These are phyloP conservation scores for Peromyscus aztecus DNA, from an alignment of 2,797 vertebrate genomes.

Conservation along the genomic window DNA sequence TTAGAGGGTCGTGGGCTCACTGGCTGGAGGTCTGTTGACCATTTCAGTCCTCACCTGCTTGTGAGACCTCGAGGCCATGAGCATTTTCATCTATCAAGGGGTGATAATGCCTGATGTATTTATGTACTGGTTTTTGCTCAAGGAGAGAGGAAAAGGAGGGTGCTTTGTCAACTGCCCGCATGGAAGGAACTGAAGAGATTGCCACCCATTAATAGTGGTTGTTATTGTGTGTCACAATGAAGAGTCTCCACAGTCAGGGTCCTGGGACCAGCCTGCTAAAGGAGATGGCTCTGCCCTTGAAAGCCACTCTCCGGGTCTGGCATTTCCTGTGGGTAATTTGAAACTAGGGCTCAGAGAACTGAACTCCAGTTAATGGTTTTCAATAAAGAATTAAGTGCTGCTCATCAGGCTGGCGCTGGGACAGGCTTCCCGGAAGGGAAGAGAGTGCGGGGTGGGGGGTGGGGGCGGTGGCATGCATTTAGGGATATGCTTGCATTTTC, in stretches of 20 bases:
- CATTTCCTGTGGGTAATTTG: constrained; percentile 84
- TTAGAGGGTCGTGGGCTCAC: not conserved
- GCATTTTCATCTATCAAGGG: constrained; percentile 13
- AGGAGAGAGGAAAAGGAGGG: constrained; percentile 7
- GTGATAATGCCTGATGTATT: not conserved
- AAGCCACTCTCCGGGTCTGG: constrained; percentile 73
- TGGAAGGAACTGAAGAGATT: not conserved
- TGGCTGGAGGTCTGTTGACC: not conserved
- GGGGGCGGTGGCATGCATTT: not conserved
- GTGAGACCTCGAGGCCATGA: not conserved
- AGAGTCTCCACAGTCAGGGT: constrained; percentile 41
- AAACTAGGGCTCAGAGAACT: constrained; percentile 83
- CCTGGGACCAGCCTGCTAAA: constrained; percentile 60
- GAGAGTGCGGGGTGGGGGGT: not conserved
- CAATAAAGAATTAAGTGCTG: constrained; percentile 85
- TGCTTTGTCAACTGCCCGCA: not conserved
- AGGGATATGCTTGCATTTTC: constrained; percentile 81
- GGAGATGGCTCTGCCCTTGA: constrained; percentile 82
- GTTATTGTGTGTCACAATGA: constrained; percentile 40
- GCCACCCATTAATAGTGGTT: not conserved
- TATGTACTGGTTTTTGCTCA: not conserved
- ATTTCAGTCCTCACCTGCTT: not conserved
- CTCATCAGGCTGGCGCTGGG: constrained; percentile 75
- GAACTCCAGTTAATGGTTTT: constrained; percentile 84
- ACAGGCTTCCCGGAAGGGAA: constrained; percentile 75